Percentiles rank a stretch among this genome's conserved stretches.
Conservation (phyloP, 2,888 invertebrate species). For the Epinotia brunnichana region DNA sequence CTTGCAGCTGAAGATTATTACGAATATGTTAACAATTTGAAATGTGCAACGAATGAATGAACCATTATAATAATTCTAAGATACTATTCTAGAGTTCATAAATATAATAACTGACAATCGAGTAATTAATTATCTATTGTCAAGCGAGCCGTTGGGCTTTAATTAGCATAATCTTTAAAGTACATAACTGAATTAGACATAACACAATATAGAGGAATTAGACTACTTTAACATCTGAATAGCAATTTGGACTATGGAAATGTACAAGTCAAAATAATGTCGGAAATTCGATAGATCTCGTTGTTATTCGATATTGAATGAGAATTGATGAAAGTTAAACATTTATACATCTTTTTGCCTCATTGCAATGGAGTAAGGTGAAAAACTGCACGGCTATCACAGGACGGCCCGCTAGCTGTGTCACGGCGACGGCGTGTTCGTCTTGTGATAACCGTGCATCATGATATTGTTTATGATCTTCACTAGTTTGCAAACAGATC, state of each 20-base stretch:
- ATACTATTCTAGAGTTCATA: conserved; percentile 28
- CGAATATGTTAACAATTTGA: conserved; percentile 11
- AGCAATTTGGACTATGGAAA: conserved; percentile 45
- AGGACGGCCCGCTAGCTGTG: no score
- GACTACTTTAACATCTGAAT: conserved; percentile 44
- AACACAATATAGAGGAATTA: conserved; percentile 50
- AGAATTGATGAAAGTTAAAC: neutral
- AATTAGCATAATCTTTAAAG: conserved; percentile 74
- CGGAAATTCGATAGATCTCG: conserved; percentile 66
- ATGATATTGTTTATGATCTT: neutral
- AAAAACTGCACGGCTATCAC: neutral
- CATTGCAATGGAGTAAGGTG: neutral
- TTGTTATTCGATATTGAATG: conserved; percentile 56
- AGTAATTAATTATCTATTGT: conserved; percentile 34
- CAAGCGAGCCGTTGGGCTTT: conserved; percentile 44
- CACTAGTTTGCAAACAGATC: neutral
- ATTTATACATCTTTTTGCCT: neutral
- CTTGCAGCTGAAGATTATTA: conserved; percentile 27
- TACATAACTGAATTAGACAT: conserved; percentile 68
- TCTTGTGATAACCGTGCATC: neutral
- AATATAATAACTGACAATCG: conserved; percentile 26
- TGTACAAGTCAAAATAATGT: conserved; percentile 49
- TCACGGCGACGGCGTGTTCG: no score
- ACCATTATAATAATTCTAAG: conserved; percentile 36
- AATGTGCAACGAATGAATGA: conserved; percentile 39